Base-by-base conservation (phyloP, 2,113 vertebrate species). In the Notechis scutatus region DNA sequence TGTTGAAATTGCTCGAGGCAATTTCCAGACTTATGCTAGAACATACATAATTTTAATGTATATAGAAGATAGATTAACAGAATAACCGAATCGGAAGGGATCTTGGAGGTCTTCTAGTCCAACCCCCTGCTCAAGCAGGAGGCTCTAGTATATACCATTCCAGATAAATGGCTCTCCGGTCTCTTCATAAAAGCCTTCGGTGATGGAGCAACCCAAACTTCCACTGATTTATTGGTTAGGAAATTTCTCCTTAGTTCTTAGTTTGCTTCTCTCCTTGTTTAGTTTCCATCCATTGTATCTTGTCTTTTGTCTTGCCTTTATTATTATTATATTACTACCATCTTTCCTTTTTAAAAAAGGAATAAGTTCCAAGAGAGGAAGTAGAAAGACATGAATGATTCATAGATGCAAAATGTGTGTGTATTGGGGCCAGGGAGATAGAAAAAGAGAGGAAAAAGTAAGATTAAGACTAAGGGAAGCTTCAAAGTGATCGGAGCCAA, bases 401-500 rank as follows among this genome's bases (percentile, higher is more conserved):
- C 96, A 97, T 97, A 81, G 92, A 91, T 85, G 92, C 8, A 94
- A 95, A 94, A 61, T 91, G 92, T 85, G 94, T 52, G 7, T 42
- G 74, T 8, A 21, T 21, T 21, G 14, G 14, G 52, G 92, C 90
- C 85, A 94, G 89, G 20, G 59, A 20, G 10, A 21, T 34, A 59
- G 91, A 89, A 85, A 95, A 89, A 81, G 64, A 89, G 47, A 69
- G 29, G 12, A 92, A 4, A 93, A 90, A 95, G 95, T 86, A 93
- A 97, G 95, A 96, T 96, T 96, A 97, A 97, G 96, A 96, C 94
- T 85, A 34, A 96, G 95, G 94, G 95, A 92, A 95, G 96, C 97
- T 97, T 97, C 96, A 97, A 97, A 97, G 97, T 95, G 95, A 94
- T 93, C 94, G 96, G 91, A 95, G 95, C 95, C 93, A 96, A 97